phyloP scores from a whole-genome alignment of 1,140 invertebrate genomes.

The Drosophila athabasca region DNA sequence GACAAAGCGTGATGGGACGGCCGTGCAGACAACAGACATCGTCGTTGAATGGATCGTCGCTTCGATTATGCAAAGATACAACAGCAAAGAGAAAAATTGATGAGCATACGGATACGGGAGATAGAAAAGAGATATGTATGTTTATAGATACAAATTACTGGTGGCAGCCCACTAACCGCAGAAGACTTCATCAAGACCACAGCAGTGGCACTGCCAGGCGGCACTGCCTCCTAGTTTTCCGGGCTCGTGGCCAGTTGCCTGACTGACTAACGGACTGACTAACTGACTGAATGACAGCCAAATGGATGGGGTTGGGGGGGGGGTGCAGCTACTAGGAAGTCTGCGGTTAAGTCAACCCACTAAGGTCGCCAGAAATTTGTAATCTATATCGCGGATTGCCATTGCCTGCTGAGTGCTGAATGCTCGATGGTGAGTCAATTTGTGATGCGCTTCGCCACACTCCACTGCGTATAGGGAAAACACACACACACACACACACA shows the following conservation, averaged over 20 bases:
- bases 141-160: slow-evolving; percentile 65
- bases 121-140: slow-evolving; percentile 49
- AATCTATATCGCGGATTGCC: slow-evolving; percentile 32
- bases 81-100: slow-evolving; percentile 31
- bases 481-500: slow-evolving; percentile 16
- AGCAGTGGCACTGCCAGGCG: no score
- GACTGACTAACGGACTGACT: slow-evolving; percentile 8
- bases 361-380: slow-evolving; percentile 58
- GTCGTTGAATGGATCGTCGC: slow-evolving; percentile 25
- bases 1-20: slow-evolving; percentile 23
- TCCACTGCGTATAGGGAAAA: slow-evolving; percentile 44
- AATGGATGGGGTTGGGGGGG: slow-evolving; percentile 45
- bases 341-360: slow-evolving; percentile 51
- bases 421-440: slow-evolving; percentile 27
- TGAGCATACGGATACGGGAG: slow-evolving; percentile 42
- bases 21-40: slow-evolving; percentile 31
- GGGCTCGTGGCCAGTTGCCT: slow-evolving; percentile 35
- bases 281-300: slow-evolving; percentile 39
- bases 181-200: slow-evolving; percentile 57
- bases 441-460: slow-evolving; percentile 66
- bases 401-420: neutral
- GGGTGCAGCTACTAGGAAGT: slow-evolving; percentile 66
- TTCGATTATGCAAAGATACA: slow-evolving; percentile 69
- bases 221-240: slow-evolving; percentile 28
- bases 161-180: slow-evolving; percentile 69